These are phyloP conservation scores for Seriola dumerili DNA, from an alignment of 2,113 vertebrate genomes.

Conservation along the genomic window DNA sequence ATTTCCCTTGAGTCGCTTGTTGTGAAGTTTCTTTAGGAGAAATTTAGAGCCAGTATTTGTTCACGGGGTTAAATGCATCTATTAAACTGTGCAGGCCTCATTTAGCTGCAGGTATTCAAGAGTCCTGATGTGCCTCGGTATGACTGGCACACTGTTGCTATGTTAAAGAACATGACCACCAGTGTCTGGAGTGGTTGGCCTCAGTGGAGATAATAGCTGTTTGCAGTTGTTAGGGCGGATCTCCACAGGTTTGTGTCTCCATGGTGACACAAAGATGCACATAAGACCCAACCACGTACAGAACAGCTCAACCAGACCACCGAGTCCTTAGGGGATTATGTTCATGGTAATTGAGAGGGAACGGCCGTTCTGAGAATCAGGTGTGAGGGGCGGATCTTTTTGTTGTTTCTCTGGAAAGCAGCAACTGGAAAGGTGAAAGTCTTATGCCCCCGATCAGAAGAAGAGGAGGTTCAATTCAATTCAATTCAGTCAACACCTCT, in stretches of 20 bases:
- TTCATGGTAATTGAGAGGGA: constrained; percentile 35
- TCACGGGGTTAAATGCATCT: not conserved
- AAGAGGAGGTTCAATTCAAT: not conserved
- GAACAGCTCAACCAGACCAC: constrained; percentile 28
- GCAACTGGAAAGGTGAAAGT: not conserved
- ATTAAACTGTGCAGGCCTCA: constrained; percentile 26
- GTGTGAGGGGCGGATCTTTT: constrained; percentile 22
- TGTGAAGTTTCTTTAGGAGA: not conserved
- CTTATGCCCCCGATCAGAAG: not conserved
- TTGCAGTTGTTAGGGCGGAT: constrained; percentile 51
- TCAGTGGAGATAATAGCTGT: constrained; percentile 35
- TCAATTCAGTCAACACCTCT: not conserved
- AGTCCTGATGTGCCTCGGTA: constrained; percentile 40
- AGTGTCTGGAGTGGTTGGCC: not conserved
- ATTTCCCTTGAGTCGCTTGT: not conserved
- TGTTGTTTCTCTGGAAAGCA: constrained; percentile 7
- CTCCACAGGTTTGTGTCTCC: constrained; percentile 59
- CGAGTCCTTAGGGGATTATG: constrained; percentile 16
- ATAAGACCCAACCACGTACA: not conserved
- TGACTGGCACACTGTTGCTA: constrained; percentile 20
- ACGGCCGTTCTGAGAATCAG: constrained; percentile 28
- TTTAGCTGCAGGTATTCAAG: constrained; percentile 37
- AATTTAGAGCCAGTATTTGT: constrained; percentile 2
- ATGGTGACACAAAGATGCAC: constrained; percentile 47
- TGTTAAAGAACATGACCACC: constrained; percentile 30